Base-by-base conservation (phyloP, 2,113 vertebrate species). In the Podarcis raffonei region DNA sequence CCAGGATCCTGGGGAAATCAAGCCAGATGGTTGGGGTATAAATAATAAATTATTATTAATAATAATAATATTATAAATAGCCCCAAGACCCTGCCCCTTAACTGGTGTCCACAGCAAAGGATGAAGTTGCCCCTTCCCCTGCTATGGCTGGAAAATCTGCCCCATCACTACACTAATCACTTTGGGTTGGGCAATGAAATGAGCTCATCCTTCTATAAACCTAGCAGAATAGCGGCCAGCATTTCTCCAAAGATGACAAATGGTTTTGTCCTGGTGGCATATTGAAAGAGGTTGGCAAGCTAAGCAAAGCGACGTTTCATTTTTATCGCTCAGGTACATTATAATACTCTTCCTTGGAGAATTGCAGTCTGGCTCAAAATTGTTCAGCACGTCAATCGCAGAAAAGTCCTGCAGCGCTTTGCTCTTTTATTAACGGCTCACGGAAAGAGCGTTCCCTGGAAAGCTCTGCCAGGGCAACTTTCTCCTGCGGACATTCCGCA, bases 401-500 rank as follows among this genome's bases (percentile, higher is more conserved):
- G 30, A 32, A 39, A 72, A 75, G 79, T 74, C 79, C 71, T 37
- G 16, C 27, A n/a, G 37, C 9, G 5, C 71, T 88, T 32, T 76
- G 87, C 71, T 42, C 57, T 83, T 62, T 88, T 88, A 65, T 88
- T 88, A 83, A 88, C 66, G 71, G 48, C 30, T 20, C 30, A 2
- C 39, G 6, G 35, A 4, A 13, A 30, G 30, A 15, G 12, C 20
- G 1, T 57, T 3, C 35, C 9, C 23, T 37, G 27, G 79, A 75
- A 74, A 39, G 20, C 27, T 87, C 69, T 20, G 18, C 25, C 48
- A n/a, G 20, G 74, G 37, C 65, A 81, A 57, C 84, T 65, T 66
- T 66, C 59, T 88, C 57, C 71, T 76, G 37, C 23, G 69, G 37
- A 48, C 59, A 42, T 66, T 59, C 22, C 27, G 12, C 16, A 6